phyloP scores from a whole-genome alignment of 2,888 invertebrate species.

The Cephus nigrinus region DNA sequence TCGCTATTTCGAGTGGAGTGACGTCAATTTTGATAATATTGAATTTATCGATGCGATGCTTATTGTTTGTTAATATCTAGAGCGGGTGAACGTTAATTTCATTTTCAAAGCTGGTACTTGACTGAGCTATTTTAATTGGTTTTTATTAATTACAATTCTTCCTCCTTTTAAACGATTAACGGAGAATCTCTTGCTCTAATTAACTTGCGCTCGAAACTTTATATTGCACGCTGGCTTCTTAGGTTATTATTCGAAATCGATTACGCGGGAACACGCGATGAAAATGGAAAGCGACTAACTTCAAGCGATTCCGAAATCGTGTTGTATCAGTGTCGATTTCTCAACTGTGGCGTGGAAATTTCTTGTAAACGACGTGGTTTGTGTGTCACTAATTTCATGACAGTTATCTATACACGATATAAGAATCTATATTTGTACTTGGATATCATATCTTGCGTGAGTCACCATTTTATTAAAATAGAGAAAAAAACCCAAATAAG shows the following conservation, averaged over 20 bases:
- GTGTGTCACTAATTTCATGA: background rate
- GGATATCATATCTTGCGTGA: background rate
- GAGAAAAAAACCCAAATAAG: background rate
- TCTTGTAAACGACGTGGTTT: background rate
- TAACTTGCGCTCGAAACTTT: background rate
- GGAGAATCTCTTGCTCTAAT: background rate
- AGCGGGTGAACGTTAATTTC: background rate
- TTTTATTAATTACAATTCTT: background rate
- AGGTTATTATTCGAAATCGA: constrained; percentile 33
- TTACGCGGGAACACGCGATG: constrained; percentile 37
- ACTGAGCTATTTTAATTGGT: background rate
- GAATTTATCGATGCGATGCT: background rate
- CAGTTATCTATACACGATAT: background rate
- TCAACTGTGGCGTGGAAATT: background rate
- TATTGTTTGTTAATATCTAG: background rate
- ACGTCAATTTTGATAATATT: background rate
- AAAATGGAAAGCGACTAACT: constrained; percentile 44
- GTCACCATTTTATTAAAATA: background rate
- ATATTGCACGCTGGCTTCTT: background rate
- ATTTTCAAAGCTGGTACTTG: background rate
- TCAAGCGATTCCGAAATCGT: background rate
- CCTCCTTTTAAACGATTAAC: background rate
- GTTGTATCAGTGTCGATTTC: background rate
- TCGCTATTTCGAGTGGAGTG: background rate
- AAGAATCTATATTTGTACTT: background rate